phyloP scores from a whole-genome alignment of 2,113 vertebrate genomes.

The Oncorhynchus clarkii region DNA sequence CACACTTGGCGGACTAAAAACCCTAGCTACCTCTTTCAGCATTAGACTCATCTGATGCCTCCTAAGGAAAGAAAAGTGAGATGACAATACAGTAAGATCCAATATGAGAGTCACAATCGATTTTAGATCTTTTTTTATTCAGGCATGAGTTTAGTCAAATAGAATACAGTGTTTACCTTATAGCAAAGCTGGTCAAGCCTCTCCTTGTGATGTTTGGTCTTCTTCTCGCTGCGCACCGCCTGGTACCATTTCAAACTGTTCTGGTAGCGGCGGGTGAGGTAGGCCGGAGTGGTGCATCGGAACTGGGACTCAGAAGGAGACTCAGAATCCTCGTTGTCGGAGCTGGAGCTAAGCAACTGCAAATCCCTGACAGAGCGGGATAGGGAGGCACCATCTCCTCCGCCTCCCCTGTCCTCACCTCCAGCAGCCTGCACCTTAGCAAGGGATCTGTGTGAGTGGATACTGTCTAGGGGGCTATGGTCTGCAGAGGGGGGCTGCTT shows the following conservation, averaged over 20 bases:
- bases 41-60: background rate
- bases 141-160: background rate
- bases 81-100: background rate
- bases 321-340: background rate
- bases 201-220: background rate
- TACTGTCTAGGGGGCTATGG: background rate
- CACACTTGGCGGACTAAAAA: background rate
- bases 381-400: background rate
- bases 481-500: background rate
- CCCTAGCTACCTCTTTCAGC: background rate
- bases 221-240: conserved; percentile 17
- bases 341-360: conserved; percentile 21
- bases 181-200: background rate
- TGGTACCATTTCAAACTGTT: conserved; percentile 17
- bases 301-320: background rate
- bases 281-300: background rate
- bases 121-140: background rate
- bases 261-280: conserved; percentile 14
- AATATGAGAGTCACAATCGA: background rate
- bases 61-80: background rate
- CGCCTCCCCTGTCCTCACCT: background rate
- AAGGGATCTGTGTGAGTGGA: background rate
- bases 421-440: background rate
- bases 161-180: background rate
- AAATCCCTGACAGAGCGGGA: conserved; percentile 6